These are phyloP conservation scores for Platerodrilus igneus DNA, from an alignment of 2,888 invertebrate genomes.

Conservation along the genomic window DNA sequence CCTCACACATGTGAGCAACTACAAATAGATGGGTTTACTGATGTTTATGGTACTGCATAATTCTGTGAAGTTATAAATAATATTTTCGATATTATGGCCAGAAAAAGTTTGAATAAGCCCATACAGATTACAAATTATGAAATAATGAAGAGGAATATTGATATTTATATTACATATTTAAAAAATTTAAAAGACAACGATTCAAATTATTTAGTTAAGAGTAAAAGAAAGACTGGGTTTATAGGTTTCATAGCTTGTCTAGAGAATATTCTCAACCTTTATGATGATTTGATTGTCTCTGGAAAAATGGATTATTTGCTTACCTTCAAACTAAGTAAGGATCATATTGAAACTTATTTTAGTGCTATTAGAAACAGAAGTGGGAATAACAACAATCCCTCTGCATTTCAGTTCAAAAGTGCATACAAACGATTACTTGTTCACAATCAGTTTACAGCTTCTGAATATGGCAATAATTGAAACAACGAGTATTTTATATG, in stretches of 20 bases:
- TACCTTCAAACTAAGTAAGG: conserved; percentile 24
- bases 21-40: conserved; percentile 14
- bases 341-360: conserved; percentile 26
- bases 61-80: conserved; percentile 29
- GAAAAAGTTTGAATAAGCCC: conserved; percentile 12
- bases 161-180: conserved; percentile 8
- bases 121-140: too few species aligned
- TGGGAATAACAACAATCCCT: conserved; percentile 25
- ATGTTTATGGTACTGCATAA: conserved; percentile 22
- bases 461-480: conserved; percentile 15
- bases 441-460: conserved; percentile 13
- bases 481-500: conserved; percentile 10
- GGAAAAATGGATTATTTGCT: too few species aligned
- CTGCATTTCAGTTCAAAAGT: conserved; percentile 21
- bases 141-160: too few species aligned
- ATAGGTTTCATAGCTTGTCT: conserved; percentile 13
- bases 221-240: conserved; percentile 14
- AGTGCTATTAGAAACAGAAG: conserved; percentile 20
- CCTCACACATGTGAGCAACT: conserved; percentile 20
- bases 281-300: too few species aligned
- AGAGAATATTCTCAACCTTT: too few species aligned
- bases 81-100: conserved; percentile 29
- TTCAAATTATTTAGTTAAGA: conserved; percentile 5
- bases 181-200: conserved; percentile 12
- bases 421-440: conserved; percentile 25